Conservation (phyloP, 64 coral and sea anemone species). For the Dendronephthya gigantea region DNA sequence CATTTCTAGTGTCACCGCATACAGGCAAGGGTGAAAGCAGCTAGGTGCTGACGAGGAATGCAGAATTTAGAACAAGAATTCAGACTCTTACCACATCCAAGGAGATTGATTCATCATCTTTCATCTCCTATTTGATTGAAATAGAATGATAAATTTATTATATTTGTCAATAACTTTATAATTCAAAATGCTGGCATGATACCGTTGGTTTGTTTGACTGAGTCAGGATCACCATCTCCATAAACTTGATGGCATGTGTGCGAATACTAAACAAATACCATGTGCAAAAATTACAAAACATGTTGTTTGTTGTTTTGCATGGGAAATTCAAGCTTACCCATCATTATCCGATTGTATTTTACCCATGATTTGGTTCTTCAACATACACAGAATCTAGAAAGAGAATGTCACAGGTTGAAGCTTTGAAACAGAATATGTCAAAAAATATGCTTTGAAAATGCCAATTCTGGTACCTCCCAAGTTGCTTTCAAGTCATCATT, state of each 20-base stretch:
- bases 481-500: constrained; percentile 74
- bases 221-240: constrained; percentile 93
- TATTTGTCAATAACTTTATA: too few species aligned
- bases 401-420: background rate
- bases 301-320: background rate
- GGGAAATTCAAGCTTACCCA: constrained; percentile 64
- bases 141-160: too few species aligned
- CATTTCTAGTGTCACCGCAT: too few species aligned
- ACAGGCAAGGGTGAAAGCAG: too few species aligned
- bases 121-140: constrained; percentile 84
- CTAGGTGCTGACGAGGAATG: background rate
- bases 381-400: constrained; percentile 55
- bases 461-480: constrained; percentile 56
- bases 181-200: background rate
- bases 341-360: constrained; percentile 94
- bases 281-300: background rate
- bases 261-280: constrained; percentile 46
- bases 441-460: background rate
- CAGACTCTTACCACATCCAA: constrained; percentile 35
- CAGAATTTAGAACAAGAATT: background rate
- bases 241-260: constrained; percentile 98
- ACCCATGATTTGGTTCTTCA: constrained; percentile 88
- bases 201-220: constrained; percentile 88
- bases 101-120: constrained; percentile 80
- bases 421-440: too few species aligned